Conservation (phyloP, 2,113 vertebrate species). For the Anser cygnoides region DNA sequence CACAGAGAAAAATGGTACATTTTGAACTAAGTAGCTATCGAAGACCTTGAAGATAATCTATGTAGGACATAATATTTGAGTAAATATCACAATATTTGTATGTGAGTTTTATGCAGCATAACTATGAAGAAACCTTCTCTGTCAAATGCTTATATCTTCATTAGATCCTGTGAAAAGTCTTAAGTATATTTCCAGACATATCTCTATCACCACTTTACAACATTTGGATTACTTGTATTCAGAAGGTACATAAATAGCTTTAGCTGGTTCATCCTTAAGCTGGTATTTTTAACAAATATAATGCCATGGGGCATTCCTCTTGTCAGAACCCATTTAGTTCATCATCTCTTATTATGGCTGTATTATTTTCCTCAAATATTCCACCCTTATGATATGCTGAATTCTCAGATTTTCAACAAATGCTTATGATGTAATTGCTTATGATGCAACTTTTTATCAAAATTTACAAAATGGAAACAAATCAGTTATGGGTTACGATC, state of each 20-base stretch:
- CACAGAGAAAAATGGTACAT: neutral
- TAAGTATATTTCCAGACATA: neutral
- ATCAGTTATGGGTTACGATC: neutral
- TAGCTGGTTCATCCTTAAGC: constrained; percentile 10
- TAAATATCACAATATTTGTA: neutral
- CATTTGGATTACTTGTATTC: neutral
- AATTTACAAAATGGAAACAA: neutral
- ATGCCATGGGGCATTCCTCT: neutral
- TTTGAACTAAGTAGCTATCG: neutral
- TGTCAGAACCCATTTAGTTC: constrained; percentile 12
- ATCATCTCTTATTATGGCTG: neutral
- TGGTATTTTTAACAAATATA: neutral
- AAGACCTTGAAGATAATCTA: neutral
- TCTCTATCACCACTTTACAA: neutral
- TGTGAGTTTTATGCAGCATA: neutral
- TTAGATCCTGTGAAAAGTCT: neutral
- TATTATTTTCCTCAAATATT: neutral
- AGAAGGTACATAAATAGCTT: neutral
- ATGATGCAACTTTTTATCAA: neutral
- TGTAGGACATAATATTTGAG: neutral
- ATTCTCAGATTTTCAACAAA: constrained; percentile 17
- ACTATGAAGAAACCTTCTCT: neutral
- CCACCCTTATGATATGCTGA: neutral
- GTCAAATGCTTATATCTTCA: neutral
- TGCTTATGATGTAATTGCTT: neutral